Conservation (phyloP, 1,140 invertebrate species). For the Atta cephalotes region DNA sequence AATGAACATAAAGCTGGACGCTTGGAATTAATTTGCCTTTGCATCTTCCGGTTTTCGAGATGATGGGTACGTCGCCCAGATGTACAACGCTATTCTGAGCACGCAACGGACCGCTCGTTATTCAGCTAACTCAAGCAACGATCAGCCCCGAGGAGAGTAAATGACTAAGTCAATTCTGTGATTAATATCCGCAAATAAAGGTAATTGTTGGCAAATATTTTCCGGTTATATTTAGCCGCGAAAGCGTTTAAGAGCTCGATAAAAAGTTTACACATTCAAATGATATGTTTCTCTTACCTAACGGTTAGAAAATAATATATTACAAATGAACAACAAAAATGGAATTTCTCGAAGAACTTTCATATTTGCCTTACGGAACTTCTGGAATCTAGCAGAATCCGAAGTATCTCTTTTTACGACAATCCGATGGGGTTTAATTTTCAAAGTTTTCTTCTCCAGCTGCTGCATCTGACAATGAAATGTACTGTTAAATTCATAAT, state of each 20-base stretch:
- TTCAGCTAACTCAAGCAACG: neutral
- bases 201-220: constrained; percentile 24
- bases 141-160: neutral
- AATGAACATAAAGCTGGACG: neutral
- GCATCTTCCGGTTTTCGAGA: constrained; percentile 19
- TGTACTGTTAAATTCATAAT: too few relatives aligned
- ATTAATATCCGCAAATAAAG: neutral
- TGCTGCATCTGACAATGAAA: neutral
- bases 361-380: neutral
- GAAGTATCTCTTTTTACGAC: neutral
- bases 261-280: neutral
- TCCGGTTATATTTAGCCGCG: neutral
- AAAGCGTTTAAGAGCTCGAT: neutral
- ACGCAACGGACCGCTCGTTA: neutral
- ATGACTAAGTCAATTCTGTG: neutral
- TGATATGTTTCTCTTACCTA: too few relatives aligned
- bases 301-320: too few relatives aligned
- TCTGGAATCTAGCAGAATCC: neutral
- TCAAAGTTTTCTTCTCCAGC: neutral
- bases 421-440: neutral
- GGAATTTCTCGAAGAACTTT: neutral
- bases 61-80: neutral
- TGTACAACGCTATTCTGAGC: neutral
- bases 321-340: neutral
- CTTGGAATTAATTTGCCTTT: constrained; percentile 1